Base-by-base conservation (phyloP, 2,888 invertebrate genomes). In the Spodoptera picta region DNA sequence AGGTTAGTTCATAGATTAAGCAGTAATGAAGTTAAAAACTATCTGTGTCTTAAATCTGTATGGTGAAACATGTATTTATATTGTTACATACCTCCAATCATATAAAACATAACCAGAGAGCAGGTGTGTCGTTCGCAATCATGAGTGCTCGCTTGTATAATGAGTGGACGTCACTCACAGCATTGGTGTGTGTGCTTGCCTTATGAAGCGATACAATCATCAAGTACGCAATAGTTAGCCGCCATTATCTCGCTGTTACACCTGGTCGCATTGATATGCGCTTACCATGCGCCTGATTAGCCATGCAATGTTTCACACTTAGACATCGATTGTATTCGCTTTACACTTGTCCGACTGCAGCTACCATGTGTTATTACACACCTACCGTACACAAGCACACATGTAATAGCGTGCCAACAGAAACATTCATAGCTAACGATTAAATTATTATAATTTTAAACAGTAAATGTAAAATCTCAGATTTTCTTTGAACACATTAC, bases 181-280 rank as follows among this genome's bases (percentile, higher is more conserved):
- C 62, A 63, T 51, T 65, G 55, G 56, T 55, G 61, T 57, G 42
- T 60, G 56, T 57, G 47, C 45, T 65, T 71, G 65, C 78, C 73
- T 82, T 82, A 75, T 79, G 75, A 77, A 72, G 65, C 65, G 75
- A 66, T 76, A 80, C 79, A 81, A 79, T 81, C 79, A 82, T 84
- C 74, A 81, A 73, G 77, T 52, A 66, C 82, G 82, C 69, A 64
- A 71, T 65, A 68, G 64, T 73, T 79, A 61, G 27, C 76, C 69
- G 61, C 77, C 65, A 87, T 88, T 92, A 92, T 91, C 90, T 88
- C 69, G 66, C 69, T 69, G 77, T 83, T 83, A 88, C 92, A 92
- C 90, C 89, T 91, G 91, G 84, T 65, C 78, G 90, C 85, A 86
- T 87, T 84, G 85, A 90, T 88, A 90, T 88, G 89, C 86, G 82